These are phyloP conservation scores for Morone saxatilis DNA, from an alignment of 2,113 vertebrate species.

Conservation along the genomic window DNA sequence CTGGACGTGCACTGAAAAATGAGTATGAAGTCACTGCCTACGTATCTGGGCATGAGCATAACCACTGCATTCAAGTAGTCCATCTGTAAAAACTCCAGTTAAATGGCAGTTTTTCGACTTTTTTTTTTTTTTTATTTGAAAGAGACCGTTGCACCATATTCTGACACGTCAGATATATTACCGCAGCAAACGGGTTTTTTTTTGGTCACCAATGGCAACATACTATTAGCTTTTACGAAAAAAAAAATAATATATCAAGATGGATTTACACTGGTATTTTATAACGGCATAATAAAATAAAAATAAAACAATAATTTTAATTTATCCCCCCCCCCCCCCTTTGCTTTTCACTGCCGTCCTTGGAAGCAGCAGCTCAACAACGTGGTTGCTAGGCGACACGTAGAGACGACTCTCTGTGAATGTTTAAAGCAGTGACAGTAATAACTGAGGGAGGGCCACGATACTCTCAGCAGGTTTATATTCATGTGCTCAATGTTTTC, in stretches of 20 bases:
- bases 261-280: background rate
- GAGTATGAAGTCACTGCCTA: conserved; percentile 79
- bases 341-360: conserved; percentile 9
- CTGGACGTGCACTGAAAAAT: conserved; percentile 69
- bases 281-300: background rate
- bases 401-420: conserved; percentile 14
- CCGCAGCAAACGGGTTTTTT: background rate
- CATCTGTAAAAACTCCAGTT: conserved; percentile 1
- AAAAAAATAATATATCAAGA: background rate
- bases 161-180: background rate
- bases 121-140: background rate
- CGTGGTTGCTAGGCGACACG: conserved; percentile 54
- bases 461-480: background rate
- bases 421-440: conserved; percentile 26
- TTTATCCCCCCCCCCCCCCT: too few relatives aligned
- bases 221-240: conserved; percentile 4
- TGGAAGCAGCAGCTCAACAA: conserved; percentile 21
- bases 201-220: conserved; percentile 14
- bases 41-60: conserved; percentile 66
- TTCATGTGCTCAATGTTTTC: background rate
- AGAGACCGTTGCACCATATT: background rate
- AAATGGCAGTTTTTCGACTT: background rate
- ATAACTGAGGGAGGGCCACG: background rate
- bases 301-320: background rate
- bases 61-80: conserved; percentile 56